Percentiles rank a stretch among this genome's conserved stretches.
phyloP scores from a whole-genome alignment of 2,888 invertebrate species.

The Leptura quadrifasciata region DNA sequence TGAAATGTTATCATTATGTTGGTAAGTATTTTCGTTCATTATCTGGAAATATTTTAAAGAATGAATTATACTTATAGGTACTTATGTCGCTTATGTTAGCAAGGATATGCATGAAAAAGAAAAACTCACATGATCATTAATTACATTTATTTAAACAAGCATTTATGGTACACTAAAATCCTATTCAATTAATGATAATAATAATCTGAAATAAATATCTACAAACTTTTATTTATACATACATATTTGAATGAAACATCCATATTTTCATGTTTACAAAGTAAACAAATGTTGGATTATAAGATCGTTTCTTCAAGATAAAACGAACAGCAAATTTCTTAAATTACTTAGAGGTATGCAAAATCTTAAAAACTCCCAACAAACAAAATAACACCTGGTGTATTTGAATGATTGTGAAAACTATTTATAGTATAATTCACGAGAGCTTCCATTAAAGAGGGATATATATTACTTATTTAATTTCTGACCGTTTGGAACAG shows the following conservation, averaged over 20 bases:
- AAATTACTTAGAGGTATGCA: neutral
- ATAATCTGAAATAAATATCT: constrained; percentile 29
- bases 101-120: neutral
- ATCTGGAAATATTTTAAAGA: too few species aligned
- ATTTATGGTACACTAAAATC: neutral
- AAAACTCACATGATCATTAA: neutral
- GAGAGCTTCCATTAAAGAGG: too few species aligned
- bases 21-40: too few species aligned
- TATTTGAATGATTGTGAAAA: neutral
- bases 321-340: neutral
- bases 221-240: constrained; percentile 21
- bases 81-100: too few species aligned
- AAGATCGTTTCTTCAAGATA: neutral
- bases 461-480: too few species aligned
- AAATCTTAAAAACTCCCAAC: neutral
- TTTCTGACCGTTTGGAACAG: too few species aligned
- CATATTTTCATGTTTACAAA: neutral
- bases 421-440: neutral
- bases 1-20: too few species aligned
- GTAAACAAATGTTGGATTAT: neutral
- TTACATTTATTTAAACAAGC: constrained; percentile 16
- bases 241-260: constrained; percentile 1
- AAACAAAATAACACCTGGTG: neutral
- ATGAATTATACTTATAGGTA: too few species aligned
- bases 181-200: constrained; percentile 7